Percentiles rank a stretch among this genome's conserved stretches.
Evolutionary conservation across 1,140 invertebrate genomes (phyloP).

Genomic region (Drosophila aff.): DNA sequence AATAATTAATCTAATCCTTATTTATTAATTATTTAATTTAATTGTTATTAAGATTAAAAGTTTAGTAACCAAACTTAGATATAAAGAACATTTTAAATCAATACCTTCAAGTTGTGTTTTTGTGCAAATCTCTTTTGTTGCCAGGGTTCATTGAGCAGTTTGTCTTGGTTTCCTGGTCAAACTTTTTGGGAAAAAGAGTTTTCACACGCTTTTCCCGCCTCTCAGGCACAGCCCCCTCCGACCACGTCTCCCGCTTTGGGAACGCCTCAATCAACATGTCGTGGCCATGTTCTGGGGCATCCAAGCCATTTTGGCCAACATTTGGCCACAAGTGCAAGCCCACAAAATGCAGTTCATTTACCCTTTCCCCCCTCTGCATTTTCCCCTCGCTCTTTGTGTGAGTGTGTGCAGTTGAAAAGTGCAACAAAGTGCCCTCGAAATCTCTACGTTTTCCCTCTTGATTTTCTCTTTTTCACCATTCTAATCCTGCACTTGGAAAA

Average conservation of each 20-base stretch:
- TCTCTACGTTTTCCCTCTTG: slow-evolving; percentile 2
- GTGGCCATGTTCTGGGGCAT: slow-evolving; percentile 67
- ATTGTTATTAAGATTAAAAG: too few relatives aligned
- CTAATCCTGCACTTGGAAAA: slow-evolving; percentile 21
- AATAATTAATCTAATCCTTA: background rate
- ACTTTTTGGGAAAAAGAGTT: slow-evolving; percentile 37
- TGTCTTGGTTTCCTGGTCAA: slow-evolving; percentile 35
- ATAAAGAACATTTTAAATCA: background rate
- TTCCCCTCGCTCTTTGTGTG: background rate
- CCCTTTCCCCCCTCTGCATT: background rate
- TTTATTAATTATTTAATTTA: background rate
- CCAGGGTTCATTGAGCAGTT: slow-evolving; percentile 7
- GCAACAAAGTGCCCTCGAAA: slow-evolving; percentile 56
- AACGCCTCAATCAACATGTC: slow-evolving; percentile 77
- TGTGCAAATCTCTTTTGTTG: background rate
- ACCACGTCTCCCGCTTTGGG: background rate
- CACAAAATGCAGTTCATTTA: slow-evolving; percentile 72
- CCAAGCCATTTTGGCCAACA: slow-evolving; percentile 77
- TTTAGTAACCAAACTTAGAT: background rate
- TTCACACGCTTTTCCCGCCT: slow-evolving; percentile 26
- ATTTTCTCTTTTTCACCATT: background rate
- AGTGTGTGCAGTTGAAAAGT: slow-evolving; percentile 60
- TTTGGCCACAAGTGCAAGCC: slow-evolving; percentile 81
- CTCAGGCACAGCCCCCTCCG: background rate
- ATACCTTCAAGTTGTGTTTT: background rate